phyloP scores from a whole-genome alignment of 2,113 vertebrate species.

The Spizaetus ornatus region DNA sequence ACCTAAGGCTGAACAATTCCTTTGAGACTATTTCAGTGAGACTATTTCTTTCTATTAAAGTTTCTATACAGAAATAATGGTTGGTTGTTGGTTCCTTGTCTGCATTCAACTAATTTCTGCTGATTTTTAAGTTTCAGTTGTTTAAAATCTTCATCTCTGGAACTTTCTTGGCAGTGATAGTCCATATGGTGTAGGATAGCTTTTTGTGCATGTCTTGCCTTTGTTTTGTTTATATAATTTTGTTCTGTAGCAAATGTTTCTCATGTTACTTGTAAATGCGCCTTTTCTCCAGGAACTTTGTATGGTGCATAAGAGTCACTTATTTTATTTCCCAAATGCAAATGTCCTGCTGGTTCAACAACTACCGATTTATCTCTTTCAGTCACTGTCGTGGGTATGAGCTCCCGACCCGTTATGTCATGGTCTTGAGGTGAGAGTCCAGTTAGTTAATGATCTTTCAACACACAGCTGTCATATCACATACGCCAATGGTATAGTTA shows the following conservation, averaged over 20 bases:
- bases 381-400: background rate
- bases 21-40: background rate
- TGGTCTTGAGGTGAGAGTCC: background rate
- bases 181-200: background rate
- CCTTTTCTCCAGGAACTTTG: background rate
- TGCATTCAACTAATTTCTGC: background rate
- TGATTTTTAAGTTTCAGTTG: background rate
- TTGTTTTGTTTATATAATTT: slow-evolving; percentile 45
- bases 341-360: background rate
- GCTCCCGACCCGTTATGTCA: background rate
- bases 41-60: background rate
- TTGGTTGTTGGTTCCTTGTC: background rate
- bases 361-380: background rate
- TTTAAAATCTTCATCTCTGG: background rate
- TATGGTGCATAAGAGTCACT: background rate
- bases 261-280: background rate
- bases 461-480: background rate
- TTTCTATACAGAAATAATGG: background rate
- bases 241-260: slow-evolving; percentile 12
- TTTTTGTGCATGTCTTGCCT: background rate
- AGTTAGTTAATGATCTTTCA: background rate
- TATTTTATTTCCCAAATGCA: background rate
- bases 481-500: background rate
- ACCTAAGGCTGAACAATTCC: background rate
- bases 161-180: background rate